Evolutionary conservation across 2,888 invertebrate species (phyloP), one percentile per base, ranked within the genome.

Genomic region (Drosophila neoperkinsi): DNA sequence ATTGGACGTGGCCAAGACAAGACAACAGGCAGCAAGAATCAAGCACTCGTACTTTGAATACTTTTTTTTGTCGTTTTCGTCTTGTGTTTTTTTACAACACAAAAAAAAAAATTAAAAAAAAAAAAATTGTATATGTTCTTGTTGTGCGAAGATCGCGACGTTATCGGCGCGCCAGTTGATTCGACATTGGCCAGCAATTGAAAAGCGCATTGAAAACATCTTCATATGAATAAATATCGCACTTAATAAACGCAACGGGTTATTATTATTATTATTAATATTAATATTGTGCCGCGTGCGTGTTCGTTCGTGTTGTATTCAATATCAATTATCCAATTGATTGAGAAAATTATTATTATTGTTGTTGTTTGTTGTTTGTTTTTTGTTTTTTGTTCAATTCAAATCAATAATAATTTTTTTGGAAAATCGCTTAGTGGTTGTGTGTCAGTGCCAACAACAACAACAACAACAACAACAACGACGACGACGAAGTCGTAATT

Each of bases 1-100:
- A 85, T 80, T 91, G 90, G 91, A 85, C 79, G 89, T 88, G 80
- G 59, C 71, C 73, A 46, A 61, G 52, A 67, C 56, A 68, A 52
- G 28, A 50, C 49, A 63, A 5, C 43, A 25, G n/a, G 43, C 67
- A 66, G 11, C 36, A 41, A 60, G 41, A 63, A 43, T 9, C 25
- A 43, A 28, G 25, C 33, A 16, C 18, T 30, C 46, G 51, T 38
- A 46, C 53, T 70, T 57, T 65, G 43, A 55, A 61, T 57, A 25
- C 16, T 59, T 69, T 59, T 70, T 55, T 71, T 57, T 25, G 43
- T 16, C 34, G 34, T 50, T 49, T 30, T 28, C 52, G 57, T 71
- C 51, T 56, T 60, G 41, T 43, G 28, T 50, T 55, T 41, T 21
- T 43, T 50, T 38, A 38, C 46, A 16, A 38, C 16, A 43, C 31